Evolutionary conservation across 2,113 vertebrate genomes (phyloP), one percentile per base, ranked within the genome.

Genomic region (Beaufortia kweichowensis): DNA sequence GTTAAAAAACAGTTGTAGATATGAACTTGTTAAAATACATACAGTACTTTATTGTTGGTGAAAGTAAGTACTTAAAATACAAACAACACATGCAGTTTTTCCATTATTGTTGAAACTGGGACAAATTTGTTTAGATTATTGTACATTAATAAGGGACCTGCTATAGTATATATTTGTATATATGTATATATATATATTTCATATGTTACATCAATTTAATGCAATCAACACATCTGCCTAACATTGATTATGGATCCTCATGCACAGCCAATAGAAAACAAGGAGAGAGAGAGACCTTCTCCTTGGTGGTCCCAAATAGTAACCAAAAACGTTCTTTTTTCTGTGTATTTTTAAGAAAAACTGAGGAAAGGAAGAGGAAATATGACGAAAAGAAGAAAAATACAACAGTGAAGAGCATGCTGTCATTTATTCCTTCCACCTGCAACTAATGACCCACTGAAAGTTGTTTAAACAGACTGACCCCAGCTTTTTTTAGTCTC

Each of bases 371-470:
- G 29, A 23, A 31, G 5, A n/a, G 24, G 2, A 43, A 53, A 68
- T 50, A 53, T 68, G 19, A 68, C 2, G 6, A 50, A 31, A 12
- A 68, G 4, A 31, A 6, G 26, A n/a, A 29, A 33, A 23, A 35
- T 24, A 23, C 17, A 35, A 69, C 29, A 55, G 43, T 31, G 19
- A 48, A 68, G 43, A 48, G 29, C 15, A 55, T 55, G 66, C 29
- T 35, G 66, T 55, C 66, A 55, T 69, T 55, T 33, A 55, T 69
- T 55, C 48, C 29, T 55, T 69, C 48, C 48, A 69, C 48, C 66
- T 55, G 66, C 48, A 69, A 55, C 46, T 69, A 69, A 69, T 69
- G 66, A 35, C n/a, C 48, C 12, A 14, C 29, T 69, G 29, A 69
- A 69, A 69, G 66, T 10, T 35, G 29, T 69, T 35, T 31, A 69